Conservation (phyloP, 2,797 vertebrate genomes). For the Pseudomugil tenellus region DNA sequence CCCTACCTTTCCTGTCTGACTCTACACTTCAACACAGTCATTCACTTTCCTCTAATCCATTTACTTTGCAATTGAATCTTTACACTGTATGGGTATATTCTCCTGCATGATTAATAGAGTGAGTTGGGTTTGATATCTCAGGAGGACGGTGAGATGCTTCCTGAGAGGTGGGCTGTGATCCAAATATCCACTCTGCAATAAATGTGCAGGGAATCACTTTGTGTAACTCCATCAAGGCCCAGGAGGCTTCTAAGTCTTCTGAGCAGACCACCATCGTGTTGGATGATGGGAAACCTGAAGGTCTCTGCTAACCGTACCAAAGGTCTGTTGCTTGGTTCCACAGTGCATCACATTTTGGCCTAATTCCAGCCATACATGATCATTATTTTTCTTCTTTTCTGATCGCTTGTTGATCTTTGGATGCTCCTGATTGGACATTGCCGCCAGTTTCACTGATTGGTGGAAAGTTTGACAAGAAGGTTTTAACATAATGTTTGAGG, state of each 20-base stretch:
- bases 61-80: constrained; percentile 78
- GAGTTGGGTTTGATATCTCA: constrained; percentile 70
- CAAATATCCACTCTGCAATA: constrained; percentile 67
- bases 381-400: no score
- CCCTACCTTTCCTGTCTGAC: constrained; percentile 43
- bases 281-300: constrained; percentile 1
- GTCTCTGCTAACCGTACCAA: background rate
- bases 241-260: constrained; percentile 51
- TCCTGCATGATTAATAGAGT: constrained; percentile 81
- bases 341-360: no score
- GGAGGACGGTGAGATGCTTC: constrained; percentile 67
- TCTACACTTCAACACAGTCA: constrained; percentile 61
- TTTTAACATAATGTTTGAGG: no score
- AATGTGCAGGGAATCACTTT: constrained; percentile 70
- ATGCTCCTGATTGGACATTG: no score
- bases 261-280: constrained; percentile 24
- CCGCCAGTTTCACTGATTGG: no score
- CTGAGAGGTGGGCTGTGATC: constrained; percentile 56
- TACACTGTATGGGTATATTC: constrained; percentile 64
- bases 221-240: constrained; percentile 61
- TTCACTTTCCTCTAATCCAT: constrained; percentile 78
- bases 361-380: no score
- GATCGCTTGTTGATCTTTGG: no score
- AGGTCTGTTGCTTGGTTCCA: no score
- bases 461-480: no score